Evolutionary conservation across 1,140 invertebrate genomes (phyloP).

Genomic region (Neodiprion lecontei): DNA sequence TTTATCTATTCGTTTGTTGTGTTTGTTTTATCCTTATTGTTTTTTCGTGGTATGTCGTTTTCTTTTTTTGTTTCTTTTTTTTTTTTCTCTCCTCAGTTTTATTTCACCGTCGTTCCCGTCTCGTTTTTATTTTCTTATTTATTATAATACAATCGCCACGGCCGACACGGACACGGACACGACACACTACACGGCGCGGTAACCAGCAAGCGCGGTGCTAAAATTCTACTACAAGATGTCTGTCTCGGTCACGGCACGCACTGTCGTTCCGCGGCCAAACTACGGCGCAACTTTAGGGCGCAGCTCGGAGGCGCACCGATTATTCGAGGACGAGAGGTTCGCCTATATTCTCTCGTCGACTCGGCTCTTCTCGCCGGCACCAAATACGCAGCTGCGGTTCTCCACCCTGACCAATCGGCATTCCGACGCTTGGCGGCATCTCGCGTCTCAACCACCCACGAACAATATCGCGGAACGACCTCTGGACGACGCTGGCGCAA

Average conservation of each 20-base stretch:
- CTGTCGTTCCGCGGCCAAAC: conserved; percentile 31
- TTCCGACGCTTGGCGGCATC: too few relatives aligned
- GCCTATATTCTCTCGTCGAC: neutral
- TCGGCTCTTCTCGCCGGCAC: neutral
- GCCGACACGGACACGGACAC: conserved; percentile 37
- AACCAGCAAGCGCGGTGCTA: conserved; percentile 48
- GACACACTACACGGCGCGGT: conserved; percentile 45
- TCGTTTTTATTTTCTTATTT: too few relatives aligned
- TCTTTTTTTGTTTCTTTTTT: neutral
- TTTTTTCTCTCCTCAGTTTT: neutral
- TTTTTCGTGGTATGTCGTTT: neutral
- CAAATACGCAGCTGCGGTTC: neutral
- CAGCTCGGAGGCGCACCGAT: conserved; percentile 24
- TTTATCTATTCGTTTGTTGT: neutral
- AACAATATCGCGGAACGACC: conserved; percentile 41
- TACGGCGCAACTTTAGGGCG: conserved; percentile 19
- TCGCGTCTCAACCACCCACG: too few relatives aligned
- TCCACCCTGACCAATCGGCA: neutral
- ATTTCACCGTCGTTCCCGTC: neutral
- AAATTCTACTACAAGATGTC: conserved; percentile 59
- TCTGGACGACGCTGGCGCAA: conserved; percentile 31
- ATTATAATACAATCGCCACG: neutral
- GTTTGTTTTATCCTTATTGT: neutral
- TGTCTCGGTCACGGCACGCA: conserved; percentile 49
- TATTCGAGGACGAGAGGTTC: conserved; percentile 20